These are phyloP conservation scores for Nyctereutes procyonoides DNA, from an alignment of 2,113 vertebrate species.

Conservation along the genomic window DNA sequence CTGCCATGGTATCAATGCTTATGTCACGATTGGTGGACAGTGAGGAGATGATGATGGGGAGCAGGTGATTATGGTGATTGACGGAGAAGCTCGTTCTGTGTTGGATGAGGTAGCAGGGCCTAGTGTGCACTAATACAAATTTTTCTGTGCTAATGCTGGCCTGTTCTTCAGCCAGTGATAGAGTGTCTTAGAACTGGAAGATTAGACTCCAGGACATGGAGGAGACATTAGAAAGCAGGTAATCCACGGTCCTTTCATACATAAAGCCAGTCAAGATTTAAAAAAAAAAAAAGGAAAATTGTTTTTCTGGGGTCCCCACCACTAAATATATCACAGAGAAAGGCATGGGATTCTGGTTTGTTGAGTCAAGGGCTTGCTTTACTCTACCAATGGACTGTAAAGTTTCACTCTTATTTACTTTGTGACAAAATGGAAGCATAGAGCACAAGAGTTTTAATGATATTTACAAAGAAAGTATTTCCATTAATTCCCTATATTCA, in stretches of 20 bases:
- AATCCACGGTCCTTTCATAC: neutral
- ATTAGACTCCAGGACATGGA: neutral
- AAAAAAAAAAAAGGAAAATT: neutral
- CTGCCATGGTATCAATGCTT: neutral
- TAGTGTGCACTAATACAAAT: too few relatives aligned
- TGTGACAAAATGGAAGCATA: neutral
- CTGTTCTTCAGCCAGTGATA: neutral
- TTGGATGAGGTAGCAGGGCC: rapidly evolving
- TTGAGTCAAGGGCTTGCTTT: neutral
- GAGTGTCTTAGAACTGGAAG: neutral
- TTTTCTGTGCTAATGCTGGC: neutral
- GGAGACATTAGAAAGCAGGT: neutral
- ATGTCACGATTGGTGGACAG: neutral
- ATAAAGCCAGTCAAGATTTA: neutral
- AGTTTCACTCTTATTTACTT: neutral
- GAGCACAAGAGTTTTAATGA: neutral
- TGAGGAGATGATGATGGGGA: neutral
- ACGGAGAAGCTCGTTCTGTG: neutral
- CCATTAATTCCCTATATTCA: neutral
- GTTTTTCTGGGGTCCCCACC: neutral
- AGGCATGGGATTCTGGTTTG: neutral
- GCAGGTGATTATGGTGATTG: neutral
- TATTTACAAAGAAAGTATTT: constrained; percentile 2
- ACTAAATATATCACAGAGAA: neutral
- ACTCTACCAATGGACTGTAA: neutral